Percentiles rank a stretch among this genome's conserved stretches.
These are phyloP conservation scores for Apamea monoglypha DNA, from an alignment of 2,888 invertebrate species.

Conservation along the genomic window DNA sequence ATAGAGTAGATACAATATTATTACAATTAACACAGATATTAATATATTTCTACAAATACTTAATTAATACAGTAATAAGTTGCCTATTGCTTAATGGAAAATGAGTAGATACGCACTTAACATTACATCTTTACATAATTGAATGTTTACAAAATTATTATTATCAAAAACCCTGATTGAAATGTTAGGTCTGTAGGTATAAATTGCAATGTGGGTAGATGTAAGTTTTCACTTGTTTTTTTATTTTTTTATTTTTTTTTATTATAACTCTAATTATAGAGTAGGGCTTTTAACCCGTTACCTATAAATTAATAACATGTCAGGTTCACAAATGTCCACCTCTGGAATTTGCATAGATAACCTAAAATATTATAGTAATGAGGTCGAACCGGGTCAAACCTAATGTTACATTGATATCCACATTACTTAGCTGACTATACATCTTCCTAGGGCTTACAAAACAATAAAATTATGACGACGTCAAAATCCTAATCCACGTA, in stretches of 20 bases:
- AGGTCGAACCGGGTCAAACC: not conserved
- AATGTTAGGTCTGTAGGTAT: not conserved
- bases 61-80: conserved; percentile 52
- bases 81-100: conserved; percentile 62
- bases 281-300: not conserved
- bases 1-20: conserved; percentile 25
- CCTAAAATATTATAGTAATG: not conserved
- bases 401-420: not conserved
- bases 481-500: conserved; percentile 1
- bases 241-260: not conserved
- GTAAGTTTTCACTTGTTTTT: not conserved
- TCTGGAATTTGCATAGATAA: not conserved
- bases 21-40: conserved; percentile 43
- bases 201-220: conserved; percentile 14
- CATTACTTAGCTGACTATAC: not conserved
- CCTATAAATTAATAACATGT: not conserved
- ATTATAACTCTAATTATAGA: not conserved
- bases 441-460: conserved; percentile 1
- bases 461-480: conserved; percentile 8
- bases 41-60: conserved; percentile 52
- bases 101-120: conserved; percentile 55
- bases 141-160: conserved; percentile 44
- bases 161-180: conserved; percentile 14
- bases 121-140: conserved; percentile 42
- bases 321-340: not conserved